These are phyloP conservation scores for Incurvaria masculella DNA, from an alignment of 2,888 invertebrate genomes.

Conservation along the genomic window DNA sequence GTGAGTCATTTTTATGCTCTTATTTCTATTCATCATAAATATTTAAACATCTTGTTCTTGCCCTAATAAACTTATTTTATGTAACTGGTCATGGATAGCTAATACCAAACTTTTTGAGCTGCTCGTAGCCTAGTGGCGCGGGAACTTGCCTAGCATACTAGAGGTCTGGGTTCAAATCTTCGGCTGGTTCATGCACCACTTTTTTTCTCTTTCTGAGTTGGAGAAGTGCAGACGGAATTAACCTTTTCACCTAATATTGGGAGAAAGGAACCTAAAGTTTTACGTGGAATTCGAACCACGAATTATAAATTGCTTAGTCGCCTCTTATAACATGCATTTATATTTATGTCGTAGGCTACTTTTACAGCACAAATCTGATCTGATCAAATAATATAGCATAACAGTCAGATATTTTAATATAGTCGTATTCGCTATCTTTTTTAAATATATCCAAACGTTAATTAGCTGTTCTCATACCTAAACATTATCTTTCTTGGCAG, in stretches of 20 bases:
- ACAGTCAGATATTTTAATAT: constrained; percentile 18
- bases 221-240: constrained; percentile 14
- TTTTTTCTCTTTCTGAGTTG: too few species aligned
- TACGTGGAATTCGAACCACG: too few species aligned
- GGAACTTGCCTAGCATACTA: constrained; percentile 15
- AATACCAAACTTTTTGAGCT: too few species aligned
- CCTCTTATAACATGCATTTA: constrained; percentile 16
- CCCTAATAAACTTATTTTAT: too few species aligned
- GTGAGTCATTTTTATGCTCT: constrained; percentile 23
- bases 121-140: too few species aligned
- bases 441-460: constrained; percentile 11
- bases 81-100: too few species aligned
- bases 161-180: constrained; percentile 16
- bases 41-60: neutral
- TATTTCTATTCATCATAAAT: neutral
- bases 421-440: constrained; percentile 3
- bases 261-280: too few species aligned
- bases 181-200: too few species aligned
- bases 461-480: neutral
- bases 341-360: neutral
- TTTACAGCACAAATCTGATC: neutral
- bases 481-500: constrained; percentile 23
- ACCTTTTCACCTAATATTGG: constrained; percentile 11
- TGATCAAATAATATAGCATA: constrained; percentile 14
- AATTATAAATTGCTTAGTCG: constrained; percentile 15